Conservation (phyloP, 2,797 vertebrate species). For the Danio jaintianensis region DNA sequence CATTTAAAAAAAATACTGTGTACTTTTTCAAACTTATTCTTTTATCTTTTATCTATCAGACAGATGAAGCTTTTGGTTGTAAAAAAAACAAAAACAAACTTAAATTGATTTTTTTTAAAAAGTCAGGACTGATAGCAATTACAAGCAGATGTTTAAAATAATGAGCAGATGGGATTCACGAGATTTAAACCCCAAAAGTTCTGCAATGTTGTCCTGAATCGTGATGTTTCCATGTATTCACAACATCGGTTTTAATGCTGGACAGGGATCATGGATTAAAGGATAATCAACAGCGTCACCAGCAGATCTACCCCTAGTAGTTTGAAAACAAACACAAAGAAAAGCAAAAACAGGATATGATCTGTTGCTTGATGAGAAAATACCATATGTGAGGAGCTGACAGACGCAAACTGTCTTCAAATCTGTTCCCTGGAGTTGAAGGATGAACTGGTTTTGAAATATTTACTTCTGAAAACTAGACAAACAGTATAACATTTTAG, state of each 20-base stretch:
- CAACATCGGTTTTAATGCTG: background rate
- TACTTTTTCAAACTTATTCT: background rate
- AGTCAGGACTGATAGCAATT: slow-evolving; percentile 49
- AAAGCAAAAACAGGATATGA: background rate
- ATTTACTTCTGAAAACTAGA: background rate
- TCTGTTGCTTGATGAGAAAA: background rate
- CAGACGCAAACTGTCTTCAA: slow-evolving; percentile 26
- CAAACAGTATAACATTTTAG: background rate
- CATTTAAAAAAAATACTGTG: background rate
- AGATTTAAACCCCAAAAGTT: slow-evolving; percentile 29
- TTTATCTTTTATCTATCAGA: background rate
- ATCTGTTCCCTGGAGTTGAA: slow-evolving; percentile 34
- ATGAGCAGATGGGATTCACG: slow-evolving; percentile 59
- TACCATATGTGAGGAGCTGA: background rate
- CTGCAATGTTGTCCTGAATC: slow-evolving; percentile 19
- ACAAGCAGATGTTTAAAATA: slow-evolving; percentile 50
- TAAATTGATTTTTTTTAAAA: slow-evolving; percentile 13
- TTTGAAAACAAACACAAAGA: slow-evolving; percentile 8
- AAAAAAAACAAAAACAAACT: background rate
- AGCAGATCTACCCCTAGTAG: background rate
- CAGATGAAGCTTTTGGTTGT: background rate
- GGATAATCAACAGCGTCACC: background rate
- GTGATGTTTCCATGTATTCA: slow-evolving; percentile 30
- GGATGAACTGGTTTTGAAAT: slow-evolving; percentile 26
- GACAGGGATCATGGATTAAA: background rate